Conservation (phyloP, 2,888 invertebrate genomes). For the Perizoma affinitatum region DNA sequence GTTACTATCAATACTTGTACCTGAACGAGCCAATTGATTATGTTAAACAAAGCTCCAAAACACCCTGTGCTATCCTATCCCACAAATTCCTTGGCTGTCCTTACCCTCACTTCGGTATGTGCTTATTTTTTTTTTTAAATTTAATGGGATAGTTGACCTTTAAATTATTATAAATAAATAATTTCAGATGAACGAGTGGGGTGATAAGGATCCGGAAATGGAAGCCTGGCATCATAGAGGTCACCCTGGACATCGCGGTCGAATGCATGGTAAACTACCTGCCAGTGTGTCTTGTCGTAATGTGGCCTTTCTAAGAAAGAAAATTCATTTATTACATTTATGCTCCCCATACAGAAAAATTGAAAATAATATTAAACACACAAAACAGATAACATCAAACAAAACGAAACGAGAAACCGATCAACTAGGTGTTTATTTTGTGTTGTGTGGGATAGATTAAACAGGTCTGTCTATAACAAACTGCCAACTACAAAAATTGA, state of each 20-base stretch:
- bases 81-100: conserved; percentile 81
- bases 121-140: conserved; percentile 35
- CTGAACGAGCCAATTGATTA: conserved; percentile 76
- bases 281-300: not conserved
- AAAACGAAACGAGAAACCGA: too few species aligned
- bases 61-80: conserved; percentile 75
- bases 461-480: too few species aligned
- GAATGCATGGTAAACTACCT: conserved; percentile 61
- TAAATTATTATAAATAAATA: not conserved
- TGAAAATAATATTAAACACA: too few species aligned
- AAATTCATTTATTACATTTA: too few species aligned
- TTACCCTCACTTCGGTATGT: conserved; percentile 78
- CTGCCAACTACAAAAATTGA: too few species aligned
- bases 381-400: too few species aligned
- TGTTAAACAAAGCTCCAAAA: conserved; percentile 63
- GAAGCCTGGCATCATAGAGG: conserved; percentile 80
- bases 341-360: too few species aligned
- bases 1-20: conserved; percentile 66
- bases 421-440: too few species aligned
- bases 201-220: conserved; percentile 77
- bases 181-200: conserved; percentile 78
- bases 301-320: too few species aligned
- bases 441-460: too few species aligned
- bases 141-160: not conserved
- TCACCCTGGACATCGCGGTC: conserved; percentile 80